phyloP scores from a whole-genome alignment of 2,113 vertebrate genomes.

The Grus americana region DNA sequence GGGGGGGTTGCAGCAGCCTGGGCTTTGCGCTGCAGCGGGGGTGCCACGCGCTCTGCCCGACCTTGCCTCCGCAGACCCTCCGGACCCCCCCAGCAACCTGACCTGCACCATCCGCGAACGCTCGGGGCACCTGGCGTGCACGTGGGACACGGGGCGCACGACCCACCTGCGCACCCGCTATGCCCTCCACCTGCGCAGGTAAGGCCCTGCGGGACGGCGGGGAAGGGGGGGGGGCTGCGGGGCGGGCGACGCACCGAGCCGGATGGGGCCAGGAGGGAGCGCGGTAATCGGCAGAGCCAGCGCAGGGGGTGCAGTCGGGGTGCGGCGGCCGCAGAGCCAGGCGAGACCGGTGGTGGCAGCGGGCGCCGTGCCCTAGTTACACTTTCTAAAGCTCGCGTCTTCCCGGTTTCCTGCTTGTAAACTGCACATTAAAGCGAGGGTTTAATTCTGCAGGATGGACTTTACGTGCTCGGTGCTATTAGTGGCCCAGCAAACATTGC shows the following conservation, averaged over 20 bases:
- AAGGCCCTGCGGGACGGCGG: accelerated
- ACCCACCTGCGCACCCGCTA: no score
- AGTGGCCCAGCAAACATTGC: accelerated
- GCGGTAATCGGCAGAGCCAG: background rate
- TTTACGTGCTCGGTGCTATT: accelerated
- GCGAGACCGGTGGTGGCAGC: background rate
- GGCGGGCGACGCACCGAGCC: accelerated
- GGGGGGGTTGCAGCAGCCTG: no score
- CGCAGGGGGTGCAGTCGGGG: background rate
- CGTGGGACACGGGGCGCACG: no score
- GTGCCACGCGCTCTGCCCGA: no score
- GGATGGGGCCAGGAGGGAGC: background rate
- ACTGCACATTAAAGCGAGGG: accelerated
- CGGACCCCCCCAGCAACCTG: no score
- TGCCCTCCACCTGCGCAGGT: conserved; percentile 46
- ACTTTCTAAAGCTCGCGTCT: background rate
- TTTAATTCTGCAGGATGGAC: accelerated
- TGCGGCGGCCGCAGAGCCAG: background rate
- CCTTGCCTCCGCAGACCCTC: no score
- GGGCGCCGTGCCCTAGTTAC: conserved; percentile 60
- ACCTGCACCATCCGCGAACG: no score
- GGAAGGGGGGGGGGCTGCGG: no score
- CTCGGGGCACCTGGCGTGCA: no score
- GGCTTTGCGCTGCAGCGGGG: no score
- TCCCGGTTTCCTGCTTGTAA: background rate